Conservation (phyloP, 2,797 vertebrate genomes). For the Garrulus glandarius region DNA sequence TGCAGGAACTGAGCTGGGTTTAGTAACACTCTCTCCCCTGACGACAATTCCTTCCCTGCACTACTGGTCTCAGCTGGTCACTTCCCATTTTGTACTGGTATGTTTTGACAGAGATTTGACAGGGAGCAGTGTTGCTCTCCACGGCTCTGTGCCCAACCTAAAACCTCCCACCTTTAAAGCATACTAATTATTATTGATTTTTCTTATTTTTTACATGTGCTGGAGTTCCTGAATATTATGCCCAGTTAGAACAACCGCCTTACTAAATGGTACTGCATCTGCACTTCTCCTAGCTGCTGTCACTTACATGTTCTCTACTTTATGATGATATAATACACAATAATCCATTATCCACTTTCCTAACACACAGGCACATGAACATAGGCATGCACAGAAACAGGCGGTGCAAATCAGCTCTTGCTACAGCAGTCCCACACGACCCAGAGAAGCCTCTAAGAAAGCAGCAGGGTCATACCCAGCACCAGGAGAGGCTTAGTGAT, state of each 20-base stretch:
- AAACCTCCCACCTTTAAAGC: background rate
- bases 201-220: background rate
- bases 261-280: background rate
- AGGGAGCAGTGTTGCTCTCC: background rate
- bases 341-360: background rate
- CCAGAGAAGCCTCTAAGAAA: background rate
- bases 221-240: background rate
- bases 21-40: background rate
- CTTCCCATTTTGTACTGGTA: background rate
- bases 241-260: background rate
- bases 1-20: background rate
- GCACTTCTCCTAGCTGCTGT: background rate
- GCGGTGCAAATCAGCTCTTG: background rate
- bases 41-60: background rate
- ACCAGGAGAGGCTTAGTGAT: background rate
- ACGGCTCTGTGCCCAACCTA: background rate
- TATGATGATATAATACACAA: background rate
- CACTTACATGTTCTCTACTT: background rate
- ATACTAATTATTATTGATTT: background rate
- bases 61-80: background rate
- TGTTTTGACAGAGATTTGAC: background rate
- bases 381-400: fast-evolving
- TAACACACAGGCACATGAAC: background rate
- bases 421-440: fast-evolving
- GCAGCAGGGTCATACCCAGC: background rate